Evolutionary conservation across 2,113 vertebrate genomes (phyloP), one percentile per base, ranked within the genome.

Genomic region (Ictidomys tridecemlineatus): DNA sequence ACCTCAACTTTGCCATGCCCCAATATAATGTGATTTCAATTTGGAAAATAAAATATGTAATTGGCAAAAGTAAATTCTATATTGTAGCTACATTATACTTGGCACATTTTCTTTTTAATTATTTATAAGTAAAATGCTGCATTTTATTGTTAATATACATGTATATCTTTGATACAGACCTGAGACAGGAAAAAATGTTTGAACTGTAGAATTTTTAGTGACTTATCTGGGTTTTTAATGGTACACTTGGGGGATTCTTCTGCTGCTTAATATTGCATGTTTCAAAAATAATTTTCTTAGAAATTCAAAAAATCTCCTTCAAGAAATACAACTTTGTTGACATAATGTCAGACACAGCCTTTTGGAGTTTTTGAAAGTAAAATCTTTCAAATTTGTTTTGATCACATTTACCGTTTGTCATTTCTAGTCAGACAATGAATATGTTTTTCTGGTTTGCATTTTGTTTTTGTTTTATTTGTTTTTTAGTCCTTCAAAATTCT

Each of bases 201-300:
- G 37, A 72, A 74, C 42, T 86, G n/a, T 88, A 93, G 87, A 80
- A 14, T 28, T 83, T 95, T 91, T 77, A 93, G 72, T 95, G 78
- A 93, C 39, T 91, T 42, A 85, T 61, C 34, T 85, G 34, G 53
- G 32, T 39, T 93, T 92, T 63, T 96, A 86, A 58, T 92, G 24
- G 63, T 93, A 85, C 51, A 56, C 28, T 87, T 96, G 39, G 4
- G 77, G 92, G 56, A 76, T 37, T 94, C 18, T 83, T 74, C 58
- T 96, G 56, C 39, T 70, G 20, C 8, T 82, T 85, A 96, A 85
- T 94, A 32, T 51, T 87, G n/a, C 17, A 45, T 93, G 48, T 95
- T 96, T 90, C 42, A 88, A 76, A 92, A 93, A 82, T 82, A 67
- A 45, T 80, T 88, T 94, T 87, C 61, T 78, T 94, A 74, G n/a